These are phyloP conservation scores for Pygocentrus nattereri DNA, from an alignment of 2,797 vertebrate genomes.

Conservation along the genomic window DNA sequence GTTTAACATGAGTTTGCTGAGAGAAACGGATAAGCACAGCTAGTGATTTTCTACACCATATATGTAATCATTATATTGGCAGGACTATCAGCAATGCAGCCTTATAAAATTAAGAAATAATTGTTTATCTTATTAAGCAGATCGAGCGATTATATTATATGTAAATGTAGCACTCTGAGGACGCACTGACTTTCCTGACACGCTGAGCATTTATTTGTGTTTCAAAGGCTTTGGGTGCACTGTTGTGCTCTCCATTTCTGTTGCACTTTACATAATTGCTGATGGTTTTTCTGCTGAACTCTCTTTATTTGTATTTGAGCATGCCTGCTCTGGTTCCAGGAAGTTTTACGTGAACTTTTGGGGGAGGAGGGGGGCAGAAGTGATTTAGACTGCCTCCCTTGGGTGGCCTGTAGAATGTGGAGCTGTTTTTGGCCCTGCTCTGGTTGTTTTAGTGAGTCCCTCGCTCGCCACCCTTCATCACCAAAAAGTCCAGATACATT, in stretches of 20 bases:
- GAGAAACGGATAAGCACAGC: neutral
- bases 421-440: constrained; percentile 47
- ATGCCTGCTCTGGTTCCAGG: constrained; percentile 69
- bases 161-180: neutral
- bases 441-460: constrained; percentile 52
- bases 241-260: constrained; percentile 27
- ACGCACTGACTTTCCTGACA: neutral
- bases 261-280: constrained; percentile 23
- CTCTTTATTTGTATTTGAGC: constrained; percentile 71
- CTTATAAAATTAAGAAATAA: neutral
- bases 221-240: neutral
- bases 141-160: no score
- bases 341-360: constrained; percentile 73
- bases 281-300: constrained; percentile 60
- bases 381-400: constrained; percentile 71
- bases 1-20: constrained; percentile 4
- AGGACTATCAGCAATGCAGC: neutral
- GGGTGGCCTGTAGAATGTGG: constrained; percentile 54
- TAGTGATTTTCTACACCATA: neutral
- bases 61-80: neutral
- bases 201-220: neutral
- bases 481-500: constrained; percentile 35
- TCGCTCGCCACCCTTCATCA: constrained; percentile 26
- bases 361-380: constrained; percentile 66
- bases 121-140: neutral